Evolutionary conservation across 2,113 vertebrate genomes (phyloP).

Genomic region (Pogona vitticeps): DNA sequence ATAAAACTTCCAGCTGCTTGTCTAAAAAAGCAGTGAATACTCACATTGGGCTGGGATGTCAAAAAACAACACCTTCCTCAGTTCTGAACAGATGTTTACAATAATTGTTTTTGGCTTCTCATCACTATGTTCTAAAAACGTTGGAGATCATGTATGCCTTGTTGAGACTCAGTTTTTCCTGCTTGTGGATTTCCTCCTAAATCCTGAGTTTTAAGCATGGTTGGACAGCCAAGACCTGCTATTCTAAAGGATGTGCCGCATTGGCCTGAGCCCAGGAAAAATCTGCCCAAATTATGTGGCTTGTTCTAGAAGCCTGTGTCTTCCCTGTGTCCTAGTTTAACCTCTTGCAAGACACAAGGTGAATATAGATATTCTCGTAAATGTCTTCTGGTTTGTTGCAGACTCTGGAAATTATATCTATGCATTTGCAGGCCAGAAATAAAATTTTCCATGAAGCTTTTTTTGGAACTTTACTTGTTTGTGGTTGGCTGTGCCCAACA

Average conservation of each 20-base stretch:
- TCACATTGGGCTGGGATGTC: not conserved
- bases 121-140: not conserved
- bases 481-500: not conserved
- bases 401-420: not conserved
- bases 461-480: not conserved
- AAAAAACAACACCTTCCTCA: not conserved
- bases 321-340: conserved; percentile 10
- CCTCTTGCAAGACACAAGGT: not conserved
- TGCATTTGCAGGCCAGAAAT: not conserved
- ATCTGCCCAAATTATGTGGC: not conserved
- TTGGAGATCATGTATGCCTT: not conserved
- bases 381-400: conserved; percentile 14
- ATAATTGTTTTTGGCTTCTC: not conserved
- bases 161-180: not conserved
- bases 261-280: not conserved
- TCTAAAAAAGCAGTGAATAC: not conserved
- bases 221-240: not conserved
- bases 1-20: not conserved
- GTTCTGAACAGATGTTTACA: not conserved
- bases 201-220: not conserved
- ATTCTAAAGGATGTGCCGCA: not conserved
- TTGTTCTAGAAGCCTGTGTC: not conserved
- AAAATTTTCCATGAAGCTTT: conserved; percentile 2
- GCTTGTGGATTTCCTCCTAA: not conserved
- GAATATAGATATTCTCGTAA: not conserved